These are phyloP conservation scores for Macrosiphum euphorbiae DNA, from an alignment of 2,888 invertebrate genomes.

Conservation along the genomic window DNA sequence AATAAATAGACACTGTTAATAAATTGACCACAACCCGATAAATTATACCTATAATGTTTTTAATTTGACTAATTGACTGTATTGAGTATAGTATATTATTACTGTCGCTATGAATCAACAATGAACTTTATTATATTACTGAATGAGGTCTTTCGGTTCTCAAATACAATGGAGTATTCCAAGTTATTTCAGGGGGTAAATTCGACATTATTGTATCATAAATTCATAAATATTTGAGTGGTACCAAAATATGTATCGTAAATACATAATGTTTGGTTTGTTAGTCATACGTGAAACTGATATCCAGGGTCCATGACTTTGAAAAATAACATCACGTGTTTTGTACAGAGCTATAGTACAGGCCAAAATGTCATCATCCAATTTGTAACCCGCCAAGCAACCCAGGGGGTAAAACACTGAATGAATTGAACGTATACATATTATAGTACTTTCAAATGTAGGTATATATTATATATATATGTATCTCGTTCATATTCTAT, in stretches of 20 bases:
- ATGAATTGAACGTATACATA: constrained; percentile 37
- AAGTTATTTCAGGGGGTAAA: not conserved
- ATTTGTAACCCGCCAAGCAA: constrained; percentile 61
- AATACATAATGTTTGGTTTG: not conserved
- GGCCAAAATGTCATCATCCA: constrained; percentile 58
- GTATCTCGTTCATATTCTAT: not conserved
- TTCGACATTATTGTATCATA: not conserved
- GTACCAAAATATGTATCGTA: not conserved
- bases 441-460: constrained; percentile 19
- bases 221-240: not conserved
- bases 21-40: not conserved
- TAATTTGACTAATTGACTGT: not conserved
- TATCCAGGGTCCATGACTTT: not conserved
- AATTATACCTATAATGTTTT: not conserved
- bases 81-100: not conserved
- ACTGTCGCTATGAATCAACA: not conserved
- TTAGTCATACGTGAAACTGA: constrained; percentile 17
- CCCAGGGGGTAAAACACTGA: constrained; percentile 56
- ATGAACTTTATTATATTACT: not conserved
- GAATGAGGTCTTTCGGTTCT: not conserved
- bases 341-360: not conserved
- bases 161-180: not conserved
- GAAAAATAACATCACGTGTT: constrained; percentile 39
- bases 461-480: not conserved
- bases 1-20: not conserved